Evolutionary conservation across 2,113 vertebrate species (phyloP).

Genomic region (Microtus oregoni): DNA sequence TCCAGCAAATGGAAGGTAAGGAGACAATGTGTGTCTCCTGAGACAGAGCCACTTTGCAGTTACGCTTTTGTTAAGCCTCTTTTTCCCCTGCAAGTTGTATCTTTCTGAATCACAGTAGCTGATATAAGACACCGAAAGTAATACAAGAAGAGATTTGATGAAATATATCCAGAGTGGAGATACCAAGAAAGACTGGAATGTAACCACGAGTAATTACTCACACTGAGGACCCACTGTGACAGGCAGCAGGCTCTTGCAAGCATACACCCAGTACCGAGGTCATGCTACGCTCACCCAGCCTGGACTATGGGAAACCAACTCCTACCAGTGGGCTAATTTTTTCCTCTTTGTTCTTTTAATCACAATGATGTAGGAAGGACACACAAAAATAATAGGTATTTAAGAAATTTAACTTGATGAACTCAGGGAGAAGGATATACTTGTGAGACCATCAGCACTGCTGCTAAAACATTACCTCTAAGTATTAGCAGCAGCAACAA

Average conservation of each 20-base stretch:
- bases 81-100: constrained; percentile 1
- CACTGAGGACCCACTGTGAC: neutral
- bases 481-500: neutral
- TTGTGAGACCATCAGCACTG: neutral
- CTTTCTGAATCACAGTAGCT: constrained; percentile 24
- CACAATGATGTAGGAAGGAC: neutral
- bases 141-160: neutral
- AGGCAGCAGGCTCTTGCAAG: neutral
- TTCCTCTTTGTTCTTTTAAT: neutral
- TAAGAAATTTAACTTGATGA: neutral
- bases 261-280: neutral
- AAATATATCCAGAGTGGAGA: neutral
- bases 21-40: neutral
- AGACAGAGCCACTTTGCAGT: neutral
- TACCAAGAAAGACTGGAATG: neutral
- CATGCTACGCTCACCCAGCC: neutral
- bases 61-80: neutral
- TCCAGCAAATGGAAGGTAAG: neutral
- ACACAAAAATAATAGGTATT: neutral
- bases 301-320: neutral
- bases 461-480: neutral
- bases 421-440: neutral
- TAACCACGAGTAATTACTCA: neutral
- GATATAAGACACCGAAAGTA: neutral
- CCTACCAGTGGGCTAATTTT: neutral